A percentile compares a stretch with the other conserved stretches of the same genome.
phyloP scores from a whole-genome alignment of 2,888 invertebrate species.

The Macrosiphum euphorbiae region DNA sequence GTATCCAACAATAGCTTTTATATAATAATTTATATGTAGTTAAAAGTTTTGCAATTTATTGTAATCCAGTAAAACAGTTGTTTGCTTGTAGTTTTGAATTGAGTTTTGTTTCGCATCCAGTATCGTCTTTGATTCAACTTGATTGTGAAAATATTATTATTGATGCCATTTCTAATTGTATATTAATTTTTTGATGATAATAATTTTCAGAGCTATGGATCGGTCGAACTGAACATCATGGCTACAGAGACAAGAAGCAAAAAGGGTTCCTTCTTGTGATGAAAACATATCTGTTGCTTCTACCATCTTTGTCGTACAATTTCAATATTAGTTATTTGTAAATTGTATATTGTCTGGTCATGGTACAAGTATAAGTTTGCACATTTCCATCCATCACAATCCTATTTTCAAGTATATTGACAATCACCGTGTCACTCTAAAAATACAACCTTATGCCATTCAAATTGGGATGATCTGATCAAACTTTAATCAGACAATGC shows the following conservation, averaged over 20 bases:
- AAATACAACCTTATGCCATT: background rate
- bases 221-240: constrained; percentile 60
- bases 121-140: background rate
- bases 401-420: constrained; percentile 6
- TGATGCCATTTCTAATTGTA: background rate
- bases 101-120: constrained; percentile 18
- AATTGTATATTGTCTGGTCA: constrained; percentile 25
- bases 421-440: constrained; percentile 28
- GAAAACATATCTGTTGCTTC: background rate
- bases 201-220: constrained; percentile 62
- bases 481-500: background rate
- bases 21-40: background rate
- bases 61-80: background rate
- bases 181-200: background rate
- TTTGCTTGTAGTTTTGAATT: constrained; percentile 46
- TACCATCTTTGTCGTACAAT: background rate
- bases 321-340: constrained; percentile 15
- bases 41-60: background rate
- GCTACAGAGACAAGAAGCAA: background rate
- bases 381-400: background rate
- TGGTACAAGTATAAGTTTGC: background rate
- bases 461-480: background rate
- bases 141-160: background rate
- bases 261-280: background rate
- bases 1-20: background rate